Conservation (phyloP, 2,888 invertebrate species). For the Andrena flavipes region DNA sequence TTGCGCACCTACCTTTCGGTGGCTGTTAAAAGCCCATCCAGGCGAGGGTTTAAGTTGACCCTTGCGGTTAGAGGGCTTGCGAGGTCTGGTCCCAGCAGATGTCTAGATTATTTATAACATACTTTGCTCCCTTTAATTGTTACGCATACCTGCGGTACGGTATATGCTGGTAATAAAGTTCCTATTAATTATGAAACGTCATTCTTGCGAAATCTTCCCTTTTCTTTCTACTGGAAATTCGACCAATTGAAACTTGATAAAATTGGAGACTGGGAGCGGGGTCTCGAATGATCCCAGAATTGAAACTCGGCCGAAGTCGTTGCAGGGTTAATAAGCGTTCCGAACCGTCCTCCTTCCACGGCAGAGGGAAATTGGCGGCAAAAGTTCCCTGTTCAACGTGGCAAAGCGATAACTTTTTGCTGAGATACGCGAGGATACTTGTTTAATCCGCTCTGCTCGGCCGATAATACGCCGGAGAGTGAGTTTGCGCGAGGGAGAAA, state of each 20-base stretch:
- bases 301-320: background rate
- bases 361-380: background rate
- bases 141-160: no score
- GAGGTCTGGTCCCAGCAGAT: no score
- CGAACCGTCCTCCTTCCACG: no score
- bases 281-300: background rate
- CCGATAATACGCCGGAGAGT: background rate
- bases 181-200: background rate
- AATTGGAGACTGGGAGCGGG: background rate
- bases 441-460: slow-evolving; percentile 8
- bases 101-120: no score
- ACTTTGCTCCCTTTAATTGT: no score
- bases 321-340: slow-evolving; percentile 3
- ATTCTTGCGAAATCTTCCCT: background rate
- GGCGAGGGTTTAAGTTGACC: no score
- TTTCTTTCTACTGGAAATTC: background rate
- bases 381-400: background rate
- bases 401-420: background rate
- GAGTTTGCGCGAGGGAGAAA: slow-evolving; percentile 5
- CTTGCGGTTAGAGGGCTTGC: no score
- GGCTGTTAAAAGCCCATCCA: background rate
- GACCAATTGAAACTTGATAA: background rate
- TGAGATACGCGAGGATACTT: background rate
- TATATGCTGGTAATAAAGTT: no score
- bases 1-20: slow-evolving; percentile 23